Evolutionary conservation across 2,888 invertebrate genomes (phyloP), one percentile per base, ranked within the genome.

Genomic region (Heliconius charithonia): DNA sequence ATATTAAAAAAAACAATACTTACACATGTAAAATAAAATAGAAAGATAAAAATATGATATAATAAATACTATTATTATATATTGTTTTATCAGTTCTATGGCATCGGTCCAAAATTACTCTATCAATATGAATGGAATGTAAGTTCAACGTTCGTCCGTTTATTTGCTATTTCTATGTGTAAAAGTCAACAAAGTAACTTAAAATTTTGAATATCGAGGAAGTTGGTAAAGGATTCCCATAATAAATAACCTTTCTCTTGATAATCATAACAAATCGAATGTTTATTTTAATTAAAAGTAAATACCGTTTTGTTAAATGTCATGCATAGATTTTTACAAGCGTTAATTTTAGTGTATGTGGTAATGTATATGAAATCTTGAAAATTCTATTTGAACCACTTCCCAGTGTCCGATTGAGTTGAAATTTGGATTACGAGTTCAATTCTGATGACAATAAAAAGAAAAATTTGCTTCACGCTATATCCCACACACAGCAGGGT

Each of bases 161-260:
- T 67, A 62, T 78, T 78, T 78, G 78, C 45, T 74, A 32, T 78
- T 69, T 74, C 74, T 74, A 78, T 74, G 78, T 78, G 66, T 19
- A 37, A 45, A 69, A 41, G 45, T 16, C 41, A 69, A 69, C 41
- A 56, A 59, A 78, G 56, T 69, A 56, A 69, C 69, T 59, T 70
- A 63, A 32, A 45, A 69, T 74, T 69, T 62, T 74, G 74, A 67
- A 69, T 69, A 67, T 74, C n/a, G 62, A 69, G 69, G 69, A 41
- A 69, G 19, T 69, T 45, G 1, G 19, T 37, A 63, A 74, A 41
- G 45, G 67, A 63, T 25, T 65, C 45, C 45, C 41, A 69, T 41
- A 32, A 37, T 29, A 27, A 32, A 37, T 29, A 27, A 45, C 37
- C n/a, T 56, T 65, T 72, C 62, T 32, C 10, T 27, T 22, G n/a